phyloP scores from a whole-genome alignment of 64 coral and sea anemone species.

The Pachyseris speciosa region DNA sequence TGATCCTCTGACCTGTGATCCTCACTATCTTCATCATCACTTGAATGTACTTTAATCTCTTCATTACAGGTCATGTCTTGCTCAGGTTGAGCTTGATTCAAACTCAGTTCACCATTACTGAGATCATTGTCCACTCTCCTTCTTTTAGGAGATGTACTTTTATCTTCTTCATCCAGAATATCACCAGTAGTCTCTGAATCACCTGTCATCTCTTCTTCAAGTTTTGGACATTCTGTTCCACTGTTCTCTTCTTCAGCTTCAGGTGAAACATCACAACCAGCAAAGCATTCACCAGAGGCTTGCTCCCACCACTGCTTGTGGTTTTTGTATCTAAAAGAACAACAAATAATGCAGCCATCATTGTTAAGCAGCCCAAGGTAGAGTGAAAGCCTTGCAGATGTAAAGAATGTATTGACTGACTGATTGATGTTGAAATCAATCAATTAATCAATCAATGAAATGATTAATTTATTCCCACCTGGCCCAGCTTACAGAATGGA shows the following conservation, averaged over 20 bases:
- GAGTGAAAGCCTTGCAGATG: neutral
- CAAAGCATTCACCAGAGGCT: neutral
- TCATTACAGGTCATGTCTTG: neutral
- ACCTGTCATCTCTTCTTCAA: neutral
- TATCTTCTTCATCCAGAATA: neutral
- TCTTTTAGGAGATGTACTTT: neutral
- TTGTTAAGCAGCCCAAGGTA: neutral
- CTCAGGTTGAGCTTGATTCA: neutral
- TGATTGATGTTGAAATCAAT: too few relatives aligned
- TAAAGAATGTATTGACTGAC: too few relatives aligned
- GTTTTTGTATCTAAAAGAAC: constrained; percentile 43
- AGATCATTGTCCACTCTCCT: neutral
- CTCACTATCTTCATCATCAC: constrained; percentile 4
- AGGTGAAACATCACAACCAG: neutral
- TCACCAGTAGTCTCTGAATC: neutral
- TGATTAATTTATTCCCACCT: too few relatives aligned
- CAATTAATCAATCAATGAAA: too few relatives aligned
- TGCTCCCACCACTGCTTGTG: constrained; percentile 35
- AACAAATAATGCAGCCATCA: neutral
- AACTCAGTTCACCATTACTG: neutral
- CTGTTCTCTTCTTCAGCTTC: neutral
- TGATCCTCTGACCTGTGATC: neutral
- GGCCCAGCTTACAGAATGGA: too few relatives aligned
- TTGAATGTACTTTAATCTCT: neutral
- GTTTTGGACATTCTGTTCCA: neutral